phyloP scores from a whole-genome alignment of 2,113 vertebrate genomes.

The Phrynocephalus versicolor region DNA sequence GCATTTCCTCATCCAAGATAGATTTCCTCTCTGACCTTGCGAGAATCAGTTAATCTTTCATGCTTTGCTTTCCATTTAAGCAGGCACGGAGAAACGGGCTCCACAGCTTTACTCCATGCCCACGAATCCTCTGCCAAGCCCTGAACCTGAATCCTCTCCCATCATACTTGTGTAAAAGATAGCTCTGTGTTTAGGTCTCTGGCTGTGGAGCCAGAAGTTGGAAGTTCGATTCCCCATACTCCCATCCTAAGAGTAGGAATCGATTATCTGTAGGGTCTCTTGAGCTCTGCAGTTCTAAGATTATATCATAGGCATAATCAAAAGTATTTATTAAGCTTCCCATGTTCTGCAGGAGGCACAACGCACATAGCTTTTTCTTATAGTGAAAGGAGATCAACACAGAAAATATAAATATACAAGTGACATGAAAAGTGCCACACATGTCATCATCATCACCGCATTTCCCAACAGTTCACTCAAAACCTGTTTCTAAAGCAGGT shows the following conservation, averaged over 20 bases:
- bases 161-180: background rate
- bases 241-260: background rate
- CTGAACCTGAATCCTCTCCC: background rate
- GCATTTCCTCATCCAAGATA: background rate
- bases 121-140: background rate
- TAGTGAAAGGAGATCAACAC: background rate
- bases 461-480: no score
- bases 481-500: no score
- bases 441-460: background rate
- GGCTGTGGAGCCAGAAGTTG: background rate
- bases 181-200: no score
- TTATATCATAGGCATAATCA: no score
- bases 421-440: background rate
- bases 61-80: background rate
- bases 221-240: background rate
- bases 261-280: no score
- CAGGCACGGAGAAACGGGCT: background rate
- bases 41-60: background rate
- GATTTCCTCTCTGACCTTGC: background rate
- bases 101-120: background rate
- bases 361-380: background rate
- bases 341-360: background rate
- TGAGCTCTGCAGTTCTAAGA: no score
- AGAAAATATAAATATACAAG: background rate
- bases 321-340: background rate